Conservation (phyloP, 2,888 invertebrate genomes). For the Dysmachus trigonus region DNA sequence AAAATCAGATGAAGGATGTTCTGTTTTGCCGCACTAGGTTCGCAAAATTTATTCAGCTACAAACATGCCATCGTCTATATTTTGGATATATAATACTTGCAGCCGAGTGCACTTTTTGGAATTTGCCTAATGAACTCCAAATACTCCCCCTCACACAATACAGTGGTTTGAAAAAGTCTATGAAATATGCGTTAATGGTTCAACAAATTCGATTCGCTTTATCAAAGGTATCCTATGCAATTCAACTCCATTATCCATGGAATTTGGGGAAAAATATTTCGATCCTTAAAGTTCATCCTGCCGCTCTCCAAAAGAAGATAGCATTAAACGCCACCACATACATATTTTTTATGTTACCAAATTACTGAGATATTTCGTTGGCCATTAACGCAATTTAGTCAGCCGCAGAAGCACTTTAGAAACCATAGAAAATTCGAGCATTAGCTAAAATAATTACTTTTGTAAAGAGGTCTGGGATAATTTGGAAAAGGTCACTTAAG, state of each 20-base stretch:
- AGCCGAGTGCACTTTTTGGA: neutral
- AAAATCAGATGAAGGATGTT: neutral
- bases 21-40: neutral
- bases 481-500: conserved; percentile 28
- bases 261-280: neutral
- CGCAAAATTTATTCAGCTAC: neutral
- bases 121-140: neutral
- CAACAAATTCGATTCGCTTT: neutral
- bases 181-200: neutral
- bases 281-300: neutral
- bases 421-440: conserved; percentile 10
- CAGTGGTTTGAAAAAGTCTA: neutral
- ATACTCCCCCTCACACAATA: neutral
- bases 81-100: neutral
- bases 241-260: neutral
- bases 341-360: neutral
- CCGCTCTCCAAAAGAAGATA: neutral
- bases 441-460: conserved; percentile 20
- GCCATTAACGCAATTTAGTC: conserved; percentile 20
- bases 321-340: neutral
- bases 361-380: conserved; percentile 3
- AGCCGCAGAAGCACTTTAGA: neutral
- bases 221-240: neutral
- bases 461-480: conserved; percentile 10
- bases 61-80: neutral